Evolutionary conservation across 2,888 invertebrate genomes (phyloP).

Genomic region (Pyrgus malvae): DNA sequence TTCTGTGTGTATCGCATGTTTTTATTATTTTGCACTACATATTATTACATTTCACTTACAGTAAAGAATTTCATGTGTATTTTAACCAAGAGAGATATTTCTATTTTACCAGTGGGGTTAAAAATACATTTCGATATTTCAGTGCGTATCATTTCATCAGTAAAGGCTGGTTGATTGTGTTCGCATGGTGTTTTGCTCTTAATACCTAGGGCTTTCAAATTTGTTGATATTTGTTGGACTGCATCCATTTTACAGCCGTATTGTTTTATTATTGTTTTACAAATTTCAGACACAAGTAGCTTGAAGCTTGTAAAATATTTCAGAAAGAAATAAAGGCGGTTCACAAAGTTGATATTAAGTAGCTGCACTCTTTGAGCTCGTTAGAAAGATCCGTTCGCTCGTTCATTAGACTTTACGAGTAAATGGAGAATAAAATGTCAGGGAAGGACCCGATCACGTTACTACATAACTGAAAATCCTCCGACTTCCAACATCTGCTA

Average conservation of each 20-base stretch:
- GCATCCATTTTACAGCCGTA: neutral
- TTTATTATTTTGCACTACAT: too few relatives aligned
- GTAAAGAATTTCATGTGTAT: too few relatives aligned
- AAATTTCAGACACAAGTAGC: too few relatives aligned
- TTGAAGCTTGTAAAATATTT: too few relatives aligned
- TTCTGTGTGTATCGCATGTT: too few relatives aligned
- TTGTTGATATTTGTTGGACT: conserved; percentile 3
- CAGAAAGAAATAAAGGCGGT: too few relatives aligned
- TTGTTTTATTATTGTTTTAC: conserved; percentile 6
- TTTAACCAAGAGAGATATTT: neutral
- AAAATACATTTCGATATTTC: neutral
- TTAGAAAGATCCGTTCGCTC: conserved; percentile 54
- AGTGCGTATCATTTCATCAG: conserved; percentile 7
- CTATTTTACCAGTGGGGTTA: neutral
- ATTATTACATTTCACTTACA: too few relatives aligned
- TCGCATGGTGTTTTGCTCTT: neutral
- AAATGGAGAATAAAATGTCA: conserved; percentile 53
- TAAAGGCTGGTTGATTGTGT: neutral
- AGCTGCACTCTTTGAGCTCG: conserved; percentile 54
- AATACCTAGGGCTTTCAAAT: conserved; percentile 9
- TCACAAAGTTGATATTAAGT: conserved; percentile 63
- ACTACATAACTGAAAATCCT: conserved; percentile 40
- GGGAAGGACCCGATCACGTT: conserved; percentile 35
- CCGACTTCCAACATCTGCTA: conserved; percentile 47
- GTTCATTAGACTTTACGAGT: conserved; percentile 69